Percentiles rank a stretch among this genome's conserved stretches.
phyloP scores from a whole-genome alignment of 2,888 invertebrate species.

The Polydrusus cervinus region DNA sequence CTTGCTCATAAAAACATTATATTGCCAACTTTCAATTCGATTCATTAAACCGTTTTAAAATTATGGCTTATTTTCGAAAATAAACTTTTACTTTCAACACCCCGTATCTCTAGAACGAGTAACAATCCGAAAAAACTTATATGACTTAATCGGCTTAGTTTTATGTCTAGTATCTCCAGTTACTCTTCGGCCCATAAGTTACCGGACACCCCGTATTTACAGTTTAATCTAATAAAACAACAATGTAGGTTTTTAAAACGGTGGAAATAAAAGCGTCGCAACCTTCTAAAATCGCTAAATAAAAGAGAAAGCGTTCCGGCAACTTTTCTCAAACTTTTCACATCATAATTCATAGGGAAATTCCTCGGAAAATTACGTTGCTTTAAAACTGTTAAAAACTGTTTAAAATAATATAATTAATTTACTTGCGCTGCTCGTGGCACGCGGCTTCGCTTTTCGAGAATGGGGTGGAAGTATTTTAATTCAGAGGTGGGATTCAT shows the following conservation, averaged over 20 bases:
- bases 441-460: conserved; percentile 45
- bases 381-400: conserved; percentile 63
- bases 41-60: too few relatives aligned
- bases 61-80: too few relatives aligned
- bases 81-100: too few relatives aligned
- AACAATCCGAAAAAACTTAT: too few relatives aligned
- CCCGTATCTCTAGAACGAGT: too few relatives aligned
- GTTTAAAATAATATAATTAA: conserved; percentile 67
- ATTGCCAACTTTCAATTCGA: too few relatives aligned
- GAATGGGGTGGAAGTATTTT: conserved; percentile 36
- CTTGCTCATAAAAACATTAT: too few relatives aligned
- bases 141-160: too few relatives aligned
- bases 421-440: conserved; percentile 64
- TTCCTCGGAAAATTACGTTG: conserved; percentile 60
- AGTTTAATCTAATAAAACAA: too few relatives aligned
- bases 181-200: too few relatives aligned
- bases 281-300: conserved; percentile 31
- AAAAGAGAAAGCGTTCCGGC: conserved; percentile 34
- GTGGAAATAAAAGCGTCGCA: conserved; percentile 28
- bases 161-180: too few relatives aligned
- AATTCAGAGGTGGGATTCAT: conserved; percentile 37
- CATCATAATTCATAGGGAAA: conserved; percentile 67
- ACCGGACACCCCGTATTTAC: too few relatives aligned
- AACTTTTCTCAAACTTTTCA: conserved; percentile 59
- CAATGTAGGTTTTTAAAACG: neutral